These are phyloP conservation scores for Pica pica DNA, from an alignment of 2,113 vertebrate species.

Conservation along the genomic window DNA sequence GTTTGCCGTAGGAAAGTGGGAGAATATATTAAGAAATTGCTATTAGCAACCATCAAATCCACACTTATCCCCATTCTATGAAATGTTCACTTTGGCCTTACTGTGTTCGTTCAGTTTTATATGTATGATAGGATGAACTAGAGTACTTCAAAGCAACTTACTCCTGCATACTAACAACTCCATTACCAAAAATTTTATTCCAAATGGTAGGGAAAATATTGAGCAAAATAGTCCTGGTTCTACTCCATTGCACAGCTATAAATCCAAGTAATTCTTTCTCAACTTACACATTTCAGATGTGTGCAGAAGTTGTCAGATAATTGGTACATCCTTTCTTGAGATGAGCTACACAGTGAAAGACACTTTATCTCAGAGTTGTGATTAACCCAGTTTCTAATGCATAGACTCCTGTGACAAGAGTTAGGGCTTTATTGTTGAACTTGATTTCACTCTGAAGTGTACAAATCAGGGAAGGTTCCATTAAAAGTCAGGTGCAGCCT, in stretches of 20 bases:
- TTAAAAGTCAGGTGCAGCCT: neutral
- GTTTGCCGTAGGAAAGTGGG: neutral
- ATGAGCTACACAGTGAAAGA: neutral
- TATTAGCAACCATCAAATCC: neutral
- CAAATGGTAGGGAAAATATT: neutral
- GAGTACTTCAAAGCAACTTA: neutral
- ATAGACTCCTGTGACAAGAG: neutral
- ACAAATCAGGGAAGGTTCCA: neutral
- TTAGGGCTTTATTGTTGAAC: neutral
- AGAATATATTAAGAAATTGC: neutral
- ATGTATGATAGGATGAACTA: neutral
- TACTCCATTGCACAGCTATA: neutral
- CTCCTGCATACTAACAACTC: neutral
- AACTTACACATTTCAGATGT: neutral
- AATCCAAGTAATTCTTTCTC: neutral
- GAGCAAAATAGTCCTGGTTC: neutral
- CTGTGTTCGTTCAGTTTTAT: neutral
- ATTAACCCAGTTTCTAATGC: neutral
- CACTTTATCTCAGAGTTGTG: neutral
- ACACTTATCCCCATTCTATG: neutral
- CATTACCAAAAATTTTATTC: neutral
- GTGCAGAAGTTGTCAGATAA: neutral
- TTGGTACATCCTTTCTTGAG: neutral
- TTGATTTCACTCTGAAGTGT: neutral
- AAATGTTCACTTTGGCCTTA: neutral